phyloP scores from a whole-genome alignment of 2,888 invertebrate species.

The Dryadula phaetusa region DNA sequence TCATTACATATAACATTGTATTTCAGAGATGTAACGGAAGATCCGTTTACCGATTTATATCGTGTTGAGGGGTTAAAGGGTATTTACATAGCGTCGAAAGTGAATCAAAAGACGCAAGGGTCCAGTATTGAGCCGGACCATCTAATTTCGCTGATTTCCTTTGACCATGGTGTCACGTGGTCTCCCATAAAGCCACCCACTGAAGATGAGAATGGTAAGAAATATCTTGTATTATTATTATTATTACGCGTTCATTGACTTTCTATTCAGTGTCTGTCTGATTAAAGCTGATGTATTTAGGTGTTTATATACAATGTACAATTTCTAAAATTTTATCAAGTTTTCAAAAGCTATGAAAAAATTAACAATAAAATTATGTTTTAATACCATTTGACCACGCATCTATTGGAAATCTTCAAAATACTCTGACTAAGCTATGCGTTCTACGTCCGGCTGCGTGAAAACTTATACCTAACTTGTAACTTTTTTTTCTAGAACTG shows the following conservation, averaged over 20 bases:
- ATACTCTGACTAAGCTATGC: too few species aligned
- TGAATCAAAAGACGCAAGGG: constrained; percentile 82
- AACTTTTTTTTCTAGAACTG: too few species aligned
- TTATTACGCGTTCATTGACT: background rate
- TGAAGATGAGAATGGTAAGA: constrained; percentile 83
- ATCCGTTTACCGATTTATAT: constrained; percentile 94
- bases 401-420: too few species aligned
- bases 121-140: constrained; percentile 88
- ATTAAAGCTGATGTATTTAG: too few species aligned
- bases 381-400: too few species aligned
- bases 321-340: too few species aligned
- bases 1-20: background rate
- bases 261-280: too few species aligned
- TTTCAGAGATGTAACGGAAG: constrained; percentile 89
- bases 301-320: too few species aligned
- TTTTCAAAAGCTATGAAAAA: too few species aligned
- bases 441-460: too few species aligned
- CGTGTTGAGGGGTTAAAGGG: constrained; percentile 94
- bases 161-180: constrained; percentile 95
- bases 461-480: too few species aligned
- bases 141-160: constrained; percentile 91
- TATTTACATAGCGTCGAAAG: constrained; percentile 94
- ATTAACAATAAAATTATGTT: too few species aligned
- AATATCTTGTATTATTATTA: background rate
- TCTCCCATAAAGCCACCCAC: constrained; percentile 88